A percentile compares a stretch with the other conserved stretches of the same genome.
These are phyloP conservation scores for Xestia c-nigrum DNA, from an alignment of 2,888 invertebrate species.

Conservation along the genomic window DNA sequence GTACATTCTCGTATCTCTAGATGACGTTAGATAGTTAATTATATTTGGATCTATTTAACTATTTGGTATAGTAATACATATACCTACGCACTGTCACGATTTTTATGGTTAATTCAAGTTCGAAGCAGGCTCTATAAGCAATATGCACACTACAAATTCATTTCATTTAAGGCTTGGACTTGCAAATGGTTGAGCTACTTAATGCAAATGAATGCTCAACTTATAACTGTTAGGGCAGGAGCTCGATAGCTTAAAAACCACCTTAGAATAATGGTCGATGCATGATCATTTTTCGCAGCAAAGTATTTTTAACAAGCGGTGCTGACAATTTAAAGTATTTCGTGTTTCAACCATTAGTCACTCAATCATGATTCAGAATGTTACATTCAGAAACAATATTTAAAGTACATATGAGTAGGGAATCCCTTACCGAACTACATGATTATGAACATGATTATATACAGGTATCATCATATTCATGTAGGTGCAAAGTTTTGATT, in stretches of 20 bases:
- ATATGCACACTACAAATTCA: too few species aligned
- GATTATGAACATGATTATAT: neutral
- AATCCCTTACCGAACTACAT: slow-evolving; percentile 4
- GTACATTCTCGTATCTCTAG: neutral
- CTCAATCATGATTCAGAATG: neutral
- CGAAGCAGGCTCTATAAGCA: neutral
- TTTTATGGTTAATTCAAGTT: neutral
- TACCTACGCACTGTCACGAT: neutral
- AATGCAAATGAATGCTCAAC: neutral
- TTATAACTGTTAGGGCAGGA: neutral
- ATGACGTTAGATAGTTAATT: neutral
- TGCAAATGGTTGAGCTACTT: too few species aligned
- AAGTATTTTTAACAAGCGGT: neutral
- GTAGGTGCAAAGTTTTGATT: slow-evolving; percentile 10
- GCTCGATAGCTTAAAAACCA: neutral
- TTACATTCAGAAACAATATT: neutral
- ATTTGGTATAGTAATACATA: neutral
- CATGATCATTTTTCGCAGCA: neutral
- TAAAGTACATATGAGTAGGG: neutral
- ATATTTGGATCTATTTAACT: neutral
- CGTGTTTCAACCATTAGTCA: neutral
- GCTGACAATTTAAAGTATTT: neutral
- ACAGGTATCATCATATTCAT: neutral
- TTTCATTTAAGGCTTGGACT: too few species aligned
- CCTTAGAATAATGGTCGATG: neutral